A percentile compares a stretch with the other conserved stretches of the same genome.
phyloP scores from a whole-genome alignment of 2,797 vertebrate species.

The Spinus olivaceus region DNA sequence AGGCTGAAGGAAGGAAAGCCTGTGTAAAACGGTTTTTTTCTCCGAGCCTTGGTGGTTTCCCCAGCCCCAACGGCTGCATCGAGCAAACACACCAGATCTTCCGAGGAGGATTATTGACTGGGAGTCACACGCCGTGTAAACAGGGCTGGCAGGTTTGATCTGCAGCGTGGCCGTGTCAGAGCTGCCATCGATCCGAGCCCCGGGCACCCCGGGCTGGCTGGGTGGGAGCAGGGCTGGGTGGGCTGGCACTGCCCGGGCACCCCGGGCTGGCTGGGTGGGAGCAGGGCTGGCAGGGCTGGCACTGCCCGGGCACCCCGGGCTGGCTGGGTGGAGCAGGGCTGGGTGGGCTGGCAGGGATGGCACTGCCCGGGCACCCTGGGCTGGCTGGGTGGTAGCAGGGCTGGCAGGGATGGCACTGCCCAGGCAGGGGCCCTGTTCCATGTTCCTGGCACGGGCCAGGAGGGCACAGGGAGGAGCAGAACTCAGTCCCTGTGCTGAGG shows the following conservation, averaged over 20 bases:
- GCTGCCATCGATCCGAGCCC: neutral
- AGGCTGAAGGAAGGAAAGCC: neutral
- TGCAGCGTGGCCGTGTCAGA: neutral
- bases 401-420: too few relatives aligned
- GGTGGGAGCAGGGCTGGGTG: neutral
- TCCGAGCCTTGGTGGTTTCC: neutral
- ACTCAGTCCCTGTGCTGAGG: fast-evolving
- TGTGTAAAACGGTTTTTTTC: neutral
- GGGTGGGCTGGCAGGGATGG: too few relatives aligned
- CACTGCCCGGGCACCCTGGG: too few relatives aligned
- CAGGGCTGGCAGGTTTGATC: slow-evolving; percentile 42
- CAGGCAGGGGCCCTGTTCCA: fast-evolving
- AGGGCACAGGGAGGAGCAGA: fast-evolving
- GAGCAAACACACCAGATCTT: slow-evolving; percentile 10
- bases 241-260: too few relatives aligned
- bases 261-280: fast-evolving
- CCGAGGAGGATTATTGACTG: slow-evolving; percentile 23
- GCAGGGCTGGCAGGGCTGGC: neutral
- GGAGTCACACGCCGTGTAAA: neutral
- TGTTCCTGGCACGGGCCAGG: fast-evolving
- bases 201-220: fast-evolving
- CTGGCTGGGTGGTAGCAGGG: too few relatives aligned
- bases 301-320: fast-evolving
- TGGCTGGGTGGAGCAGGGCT: fast-evolving
- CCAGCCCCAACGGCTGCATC: neutral